phyloP scores from a whole-genome alignment of 2,888 invertebrate species.

The Temnothorax ravouxi region DNA sequence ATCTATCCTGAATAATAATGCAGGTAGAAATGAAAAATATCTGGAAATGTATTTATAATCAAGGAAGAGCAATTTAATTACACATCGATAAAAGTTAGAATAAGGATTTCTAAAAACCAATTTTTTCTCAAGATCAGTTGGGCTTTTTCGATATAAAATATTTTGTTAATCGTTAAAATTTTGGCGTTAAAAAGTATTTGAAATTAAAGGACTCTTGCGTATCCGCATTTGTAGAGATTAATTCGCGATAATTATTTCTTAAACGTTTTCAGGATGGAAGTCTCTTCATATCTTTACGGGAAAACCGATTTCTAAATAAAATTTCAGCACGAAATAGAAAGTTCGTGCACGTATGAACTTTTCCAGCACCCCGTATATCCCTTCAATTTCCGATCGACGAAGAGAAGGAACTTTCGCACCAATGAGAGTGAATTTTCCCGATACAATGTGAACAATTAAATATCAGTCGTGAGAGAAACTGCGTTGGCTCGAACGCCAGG shows the following conservation, averaged over 20 bases:
- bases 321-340: neutral
- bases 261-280: neutral
- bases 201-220: neutral
- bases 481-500: constrained; percentile 12
- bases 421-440: constrained; percentile 35
- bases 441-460: constrained; percentile 39
- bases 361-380: neutral
- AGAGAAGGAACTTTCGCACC: neutral
- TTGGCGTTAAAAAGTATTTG: neutral
- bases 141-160: neutral
- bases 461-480: constrained; percentile 33
- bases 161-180: neutral
- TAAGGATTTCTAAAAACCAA: neutral
- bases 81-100: neutral
- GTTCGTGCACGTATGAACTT: neutral
- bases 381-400: constrained; percentile 21
- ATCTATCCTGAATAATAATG: neutral
- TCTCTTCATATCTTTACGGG: neutral
- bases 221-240: neutral
- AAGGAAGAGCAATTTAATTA: neutral
- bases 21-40: neutral
- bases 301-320: constrained; percentile 12
- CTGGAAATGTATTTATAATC: neutral
- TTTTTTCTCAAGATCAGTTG: neutral
- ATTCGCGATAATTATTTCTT: neutral